Base-by-base conservation (phyloP, 2,113 vertebrate genomes). In the Colistium nudipinnis region DNA sequence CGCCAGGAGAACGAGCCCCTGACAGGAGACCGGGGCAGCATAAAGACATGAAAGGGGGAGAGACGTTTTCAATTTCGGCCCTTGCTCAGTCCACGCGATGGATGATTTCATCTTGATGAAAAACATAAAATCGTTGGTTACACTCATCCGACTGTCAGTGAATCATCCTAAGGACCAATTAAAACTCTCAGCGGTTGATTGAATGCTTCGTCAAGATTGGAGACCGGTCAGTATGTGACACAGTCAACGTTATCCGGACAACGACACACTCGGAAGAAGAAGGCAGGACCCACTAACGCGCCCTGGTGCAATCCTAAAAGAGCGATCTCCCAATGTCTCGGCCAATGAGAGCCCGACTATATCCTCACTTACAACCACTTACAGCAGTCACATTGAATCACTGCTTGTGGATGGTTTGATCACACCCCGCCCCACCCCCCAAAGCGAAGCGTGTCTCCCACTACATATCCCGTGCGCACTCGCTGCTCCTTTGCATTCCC, bases 361-460 rank as follows among this genome's bases (percentile, higher is more conserved):
- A 73, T 79, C 51, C 76, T 77, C 81, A 80, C 80, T 86, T 85
- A 83, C 77, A 66, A 63, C 79, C 70, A 83, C 80, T 89, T 85
- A 82, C 80, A 70, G 78, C 75, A 63, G 76, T 86, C 84, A 84
- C 74, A 86, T 74, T 78, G 69, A 82, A 86, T 90, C 75, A 84
- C 70, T 72, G 70, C 55, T 66, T 74, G 70, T 62, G 75, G 76
- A 70, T 76, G 68, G 73, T 80, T 76, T 80, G 81, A 89, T 68
- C 69, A 78, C 74, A 25, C 20, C 27, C 39, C 54, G 39, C 36
- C 61, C 52, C 63, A 49, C 59, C 76, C 74, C 38, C 31, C 39
- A 62, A 70, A 79, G 56, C 64, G 65, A 68, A 67, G 48, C 33
- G 19, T 47, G 54, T 78, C 70, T 73, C 59, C 31, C 6, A 27